Base-by-base conservation (phyloP, 2,888 invertebrate species). In the Ditylenchus weischeri region DNA sequence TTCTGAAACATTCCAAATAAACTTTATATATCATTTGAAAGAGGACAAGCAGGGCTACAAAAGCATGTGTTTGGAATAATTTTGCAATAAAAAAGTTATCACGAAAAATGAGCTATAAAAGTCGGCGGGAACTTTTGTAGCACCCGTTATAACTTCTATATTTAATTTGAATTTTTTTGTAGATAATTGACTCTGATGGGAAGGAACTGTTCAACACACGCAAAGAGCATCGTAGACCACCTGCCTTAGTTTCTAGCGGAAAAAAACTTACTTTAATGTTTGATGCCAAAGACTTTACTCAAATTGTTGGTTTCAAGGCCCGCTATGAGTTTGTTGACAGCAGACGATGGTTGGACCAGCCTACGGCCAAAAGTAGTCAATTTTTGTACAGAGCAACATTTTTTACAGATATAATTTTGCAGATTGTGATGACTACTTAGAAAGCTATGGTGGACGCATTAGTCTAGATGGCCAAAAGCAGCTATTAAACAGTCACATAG, bases 401-500 rank as follows among this genome's bases (percentile, higher is more conserved):
- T 6, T 6, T 23, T 23, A 29, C 57, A 15, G 8, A 54, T 5
- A 10, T 6, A 54, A n/a, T 54, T 11, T 63, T 76, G 59, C 38
- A 77, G 77, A 73, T 60, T 78, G 78, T 64, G 78, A 78, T 50
- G 70, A 70, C 49, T 49, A 68, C 36, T 72, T 75, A 35, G 76
- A 78, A 62, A 65, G 63, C 50, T 71, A 66, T 59, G 78, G 78
- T 13, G 76, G 78, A n/a, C 58, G 62, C 50, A 74, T 78, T 15
- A 71, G 65, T 15, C 48, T 77, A 43, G 64, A 67, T 38, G 59
- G 58, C 8, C 64, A 69, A n/a, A 68, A 66, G 4, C 62, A 70
- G 18, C 61, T 76, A n/a, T 57, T 71, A 18, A 69, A 70, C 58
- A 65, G 66, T 10, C 70, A 77, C 63, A 68, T 78, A 15, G 78